Evolutionary conservation across 2,888 invertebrate species (phyloP).

Genomic region (Drosophila birchii): DNA sequence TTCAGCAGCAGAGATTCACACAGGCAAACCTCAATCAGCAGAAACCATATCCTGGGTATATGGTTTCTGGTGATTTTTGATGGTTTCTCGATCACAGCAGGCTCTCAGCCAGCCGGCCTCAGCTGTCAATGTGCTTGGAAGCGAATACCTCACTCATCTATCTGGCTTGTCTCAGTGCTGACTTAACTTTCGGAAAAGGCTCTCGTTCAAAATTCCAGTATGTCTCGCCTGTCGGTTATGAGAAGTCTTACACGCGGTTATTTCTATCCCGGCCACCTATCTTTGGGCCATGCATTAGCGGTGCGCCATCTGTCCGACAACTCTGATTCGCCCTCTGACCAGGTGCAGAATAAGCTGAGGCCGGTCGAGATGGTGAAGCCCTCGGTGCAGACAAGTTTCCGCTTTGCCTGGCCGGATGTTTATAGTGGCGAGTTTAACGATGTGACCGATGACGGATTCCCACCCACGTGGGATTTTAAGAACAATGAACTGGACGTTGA

Average conservation of each 20-base stretch:
- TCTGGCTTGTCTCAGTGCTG: neutral
- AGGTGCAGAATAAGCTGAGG: neutral
- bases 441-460: neutral
- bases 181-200: neutral
- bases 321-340: neutral
- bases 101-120: neutral
- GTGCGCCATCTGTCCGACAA: conserved; percentile 20
- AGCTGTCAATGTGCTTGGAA: neutral
- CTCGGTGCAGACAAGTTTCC: neutral
- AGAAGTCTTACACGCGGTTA: neutral
- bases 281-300: too few species aligned
- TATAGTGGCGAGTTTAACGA: neutral
- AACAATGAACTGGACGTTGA: conserved; percentile 27
- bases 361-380: neutral
- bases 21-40: neutral
- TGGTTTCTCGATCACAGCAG: conserved; percentile 5
- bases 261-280: neutral
- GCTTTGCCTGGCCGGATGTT: neutral
- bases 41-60: neutral
- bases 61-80: conserved; percentile 1
- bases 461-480: conserved; percentile 22
- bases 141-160: neutral
- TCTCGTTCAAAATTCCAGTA: conserved; percentile 19
- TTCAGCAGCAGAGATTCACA: neutral
- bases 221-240: conserved; percentile 23